These are phyloP conservation scores for Drosophila neotestacea DNA, from an alignment of 2,888 invertebrate genomes.

Conservation along the genomic window DNA sequence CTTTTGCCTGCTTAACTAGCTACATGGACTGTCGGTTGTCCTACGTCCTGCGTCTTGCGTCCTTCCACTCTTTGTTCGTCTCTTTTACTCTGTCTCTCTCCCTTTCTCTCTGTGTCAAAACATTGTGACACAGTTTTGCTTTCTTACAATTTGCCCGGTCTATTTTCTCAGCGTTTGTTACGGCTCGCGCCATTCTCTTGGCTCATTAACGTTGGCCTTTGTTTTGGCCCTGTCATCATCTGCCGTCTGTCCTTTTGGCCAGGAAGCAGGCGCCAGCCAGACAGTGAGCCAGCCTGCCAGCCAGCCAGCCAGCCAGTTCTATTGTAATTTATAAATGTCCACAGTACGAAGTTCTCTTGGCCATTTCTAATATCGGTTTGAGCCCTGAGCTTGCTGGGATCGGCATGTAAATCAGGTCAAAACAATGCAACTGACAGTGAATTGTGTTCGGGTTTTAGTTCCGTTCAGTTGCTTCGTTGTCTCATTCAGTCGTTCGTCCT, in stretches of 20 bases:
- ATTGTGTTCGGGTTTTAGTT: slow-evolving; percentile 66
- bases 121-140: slow-evolving; percentile 82
- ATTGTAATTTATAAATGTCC: slow-evolving; percentile 81
- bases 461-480: slow-evolving; percentile 9
- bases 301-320: slow-evolving; percentile 42
- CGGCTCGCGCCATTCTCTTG: slow-evolving; percentile 78
- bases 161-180: slow-evolving; percentile 70
- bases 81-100: slow-evolving; percentile 6
- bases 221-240: slow-evolving; percentile 77
- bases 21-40: slow-evolving; percentile 44
- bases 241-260: slow-evolving; percentile 25
- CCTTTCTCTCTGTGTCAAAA: slow-evolving; percentile 67
- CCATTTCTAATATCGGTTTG: slow-evolving; percentile 58
- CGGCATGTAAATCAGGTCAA: slow-evolving; percentile 84
- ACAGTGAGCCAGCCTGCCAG: not conserved
- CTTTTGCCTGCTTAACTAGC: slow-evolving; percentile 74
- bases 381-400: slow-evolving; percentile 35
- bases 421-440: slow-evolving; percentile 84
- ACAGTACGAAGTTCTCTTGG: slow-evolving; percentile 30
- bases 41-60: slow-evolving; percentile 16
- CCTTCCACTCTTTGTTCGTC: not conserved
- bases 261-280: slow-evolving; percentile 47
- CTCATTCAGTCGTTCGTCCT: slow-evolving; percentile 36
- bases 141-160: slow-evolving; percentile 76
- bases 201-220: slow-evolving; percentile 82